Evolutionary conservation across 2,113 vertebrate genomes (phyloP), one percentile per base, ranked within the genome.

Genomic region (Caretta caretta): DNA sequence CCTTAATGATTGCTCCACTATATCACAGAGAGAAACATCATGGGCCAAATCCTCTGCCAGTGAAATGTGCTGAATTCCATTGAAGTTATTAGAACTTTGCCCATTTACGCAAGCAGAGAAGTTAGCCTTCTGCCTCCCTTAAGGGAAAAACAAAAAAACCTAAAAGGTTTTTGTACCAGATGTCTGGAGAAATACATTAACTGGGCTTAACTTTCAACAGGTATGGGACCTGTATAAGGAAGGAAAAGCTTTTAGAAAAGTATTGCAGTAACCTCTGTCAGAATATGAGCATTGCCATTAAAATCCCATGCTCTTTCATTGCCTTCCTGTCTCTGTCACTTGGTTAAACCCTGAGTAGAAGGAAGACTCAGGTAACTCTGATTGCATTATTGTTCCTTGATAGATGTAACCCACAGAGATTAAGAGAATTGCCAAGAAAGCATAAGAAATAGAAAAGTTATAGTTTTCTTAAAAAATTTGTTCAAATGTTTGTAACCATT

Each of bases 41-140:
- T 54, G 75, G 19, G 54, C 86, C 87, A 88, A 48, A 88, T 85
- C n/a, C 62, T 69, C 72, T 88, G 86, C 84, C 91, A 2, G 76
- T 72, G 87, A 72, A 57, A 3, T 27, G 53, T 81, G 65, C 83
- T 84, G 83, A 76, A 86, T 91, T 91, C 72, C 72, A 0, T 57
- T 78, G 92, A 49, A 90, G 62, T 88, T 79, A 78, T 10, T 3
- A 54, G 81, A 87, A 49, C 83, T 89, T 75, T 87, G 17, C 62
- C 62, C 62, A 38, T 38, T 72, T 38, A 38, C 65, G n/a, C 62
- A 69, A n/a, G 62, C 31, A n/a, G 62, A 69, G 31, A 69, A n/a
- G 62, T 69, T 69, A 69, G 31, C 62, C 16, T 19, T n/a, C 31
- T 69, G 7, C n/a, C 62, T 72, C 65, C 65, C 65, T 20, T 72